Base-by-base conservation (phyloP, 2,797 vertebrate genomes). In the Peromyscus attwateri region DNA sequence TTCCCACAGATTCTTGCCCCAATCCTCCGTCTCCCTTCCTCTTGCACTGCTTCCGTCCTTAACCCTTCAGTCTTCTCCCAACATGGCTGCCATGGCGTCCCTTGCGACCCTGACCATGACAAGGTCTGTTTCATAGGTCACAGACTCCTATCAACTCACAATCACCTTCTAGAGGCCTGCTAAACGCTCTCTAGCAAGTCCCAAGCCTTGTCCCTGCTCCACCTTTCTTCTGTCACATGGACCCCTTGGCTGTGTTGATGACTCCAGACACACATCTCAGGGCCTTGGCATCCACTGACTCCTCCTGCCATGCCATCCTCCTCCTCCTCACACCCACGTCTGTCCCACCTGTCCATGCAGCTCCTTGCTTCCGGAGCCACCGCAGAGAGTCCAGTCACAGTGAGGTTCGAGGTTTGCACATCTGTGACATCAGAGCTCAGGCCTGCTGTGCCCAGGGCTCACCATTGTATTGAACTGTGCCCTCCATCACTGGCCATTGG, bases 231-330 rank as follows among this genome's bases (percentile, higher is more conserved):
- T 31, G 29, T 9, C 23, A 21, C 1, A 3, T 3, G 0, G 29
- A 10, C 3, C 6, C 19, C 14, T 27, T 79, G 0, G 0, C 27
- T 16, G 4, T 21, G 13, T 27, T 14, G 43, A 14, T 19, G 46
- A 31, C 57, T 31, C 29, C 1, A 64, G 0, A 1, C 8, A 31
- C 25, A 3, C 3, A 40, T 8, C 83, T 23, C 70, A 31, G 83
- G 66, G 11, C 89, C 49, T 57, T 62, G 76, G 76, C 19, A n/a
- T 49, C 40, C 1, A 19, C 29, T 37, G 11, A 46, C 29, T 21
- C 34, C 68, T 84, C 43, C 14, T 25, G 0, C 55, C 52, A 37
- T 14, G 19, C 14, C 8, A 31, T 0, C 7, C 1, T 0, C 0
- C 1, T 0, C 0, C 73, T 66, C 0, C 60, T 60, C 34, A 64